A percentile compares a stretch with the other conserved stretches of the same genome.
Conservation (phyloP, 2,113 vertebrate species). For the Gallinago paraguaiae region DNA sequence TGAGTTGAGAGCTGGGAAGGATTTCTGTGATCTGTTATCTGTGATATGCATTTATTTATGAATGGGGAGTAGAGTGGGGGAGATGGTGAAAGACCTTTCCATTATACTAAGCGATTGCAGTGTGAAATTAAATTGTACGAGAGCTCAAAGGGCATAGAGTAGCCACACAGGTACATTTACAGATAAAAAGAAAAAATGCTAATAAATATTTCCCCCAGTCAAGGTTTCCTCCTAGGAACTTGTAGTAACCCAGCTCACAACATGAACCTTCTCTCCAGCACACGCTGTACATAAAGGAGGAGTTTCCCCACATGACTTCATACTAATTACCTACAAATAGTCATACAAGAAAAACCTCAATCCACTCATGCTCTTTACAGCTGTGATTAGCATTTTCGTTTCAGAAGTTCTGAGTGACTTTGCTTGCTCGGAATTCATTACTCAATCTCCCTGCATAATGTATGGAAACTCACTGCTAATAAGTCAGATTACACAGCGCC, state of each 20-base stretch:
- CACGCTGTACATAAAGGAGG: not conserved
- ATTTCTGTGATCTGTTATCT: not conserved
- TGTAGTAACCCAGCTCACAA: not conserved
- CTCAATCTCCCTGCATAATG: not conserved
- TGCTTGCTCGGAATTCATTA: conserved; percentile 21
- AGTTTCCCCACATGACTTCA: conserved; percentile 45
- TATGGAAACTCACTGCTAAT: not conserved
- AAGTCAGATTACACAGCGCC: not conserved
- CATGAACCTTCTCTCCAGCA: not conserved
- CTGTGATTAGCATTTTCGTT: conserved; percentile 22
- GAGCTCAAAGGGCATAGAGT: not conserved
- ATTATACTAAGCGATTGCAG: not conserved
- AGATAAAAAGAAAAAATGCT: conserved; percentile 31
- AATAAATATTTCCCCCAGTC: not conserved
- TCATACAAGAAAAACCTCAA: conserved; percentile 43
- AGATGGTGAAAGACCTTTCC: not conserved
- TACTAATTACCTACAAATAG: conserved; percentile 51
- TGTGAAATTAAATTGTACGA: not conserved
- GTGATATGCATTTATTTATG: conserved; percentile 33
- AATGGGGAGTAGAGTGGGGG: not conserved
- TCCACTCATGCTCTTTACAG: conserved; percentile 37
- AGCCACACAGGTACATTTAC: not conserved
- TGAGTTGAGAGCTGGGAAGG: not conserved
- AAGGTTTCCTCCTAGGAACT: conserved; percentile 21
- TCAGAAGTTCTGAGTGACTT: not conserved